Conservation (phyloP, 1,140 invertebrate genomes). For the Drosophila santomea region DNA sequence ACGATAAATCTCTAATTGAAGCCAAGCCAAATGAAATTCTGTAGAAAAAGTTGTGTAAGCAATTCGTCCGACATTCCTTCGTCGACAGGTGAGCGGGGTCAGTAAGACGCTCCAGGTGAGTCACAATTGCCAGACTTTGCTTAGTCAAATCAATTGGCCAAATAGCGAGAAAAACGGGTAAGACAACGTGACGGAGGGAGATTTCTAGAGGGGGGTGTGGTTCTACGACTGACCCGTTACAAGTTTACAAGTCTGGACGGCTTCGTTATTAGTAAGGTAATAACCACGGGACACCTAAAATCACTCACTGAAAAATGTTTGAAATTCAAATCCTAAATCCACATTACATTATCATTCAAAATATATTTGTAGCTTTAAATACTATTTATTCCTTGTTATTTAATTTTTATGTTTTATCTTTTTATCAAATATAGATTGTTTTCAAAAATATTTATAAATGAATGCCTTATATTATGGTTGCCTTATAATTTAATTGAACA, state of each 20-base stretch:
- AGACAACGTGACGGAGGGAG: conserved; percentile 9
- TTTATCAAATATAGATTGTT: background rate
- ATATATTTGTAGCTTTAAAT: too few relatives aligned
- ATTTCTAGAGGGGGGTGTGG: conserved; percentile 9
- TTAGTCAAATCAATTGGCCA: conserved; percentile 31
- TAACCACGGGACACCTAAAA: conserved; percentile 6
- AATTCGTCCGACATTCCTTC: conserved; percentile 33
- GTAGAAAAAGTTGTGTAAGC: conserved; percentile 44
- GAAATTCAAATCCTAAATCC: too few relatives aligned
- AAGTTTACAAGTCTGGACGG: conserved; percentile 31
- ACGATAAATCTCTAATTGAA: conserved; percentile 37
- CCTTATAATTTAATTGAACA: too few relatives aligned
- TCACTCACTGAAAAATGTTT: background rate
- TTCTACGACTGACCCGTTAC: conserved; percentile 28
- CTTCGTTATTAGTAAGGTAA: conserved; percentile 44
- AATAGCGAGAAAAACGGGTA: conserved; percentile 12
- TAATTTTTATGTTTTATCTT: background rate
- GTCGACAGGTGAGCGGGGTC: conserved; percentile 9
- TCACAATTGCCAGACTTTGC: conserved; percentile 29
- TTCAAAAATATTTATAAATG: too few relatives aligned
- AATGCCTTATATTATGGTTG: background rate
- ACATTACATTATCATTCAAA: too few relatives aligned
- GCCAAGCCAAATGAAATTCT: conserved; percentile 19
- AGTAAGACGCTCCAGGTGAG: conserved; percentile 27
- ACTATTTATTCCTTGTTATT: background rate